Evolutionary conservation across 2,113 vertebrate genomes (phyloP).

Genomic region (Psilopsiagon aurifrons): DNA sequence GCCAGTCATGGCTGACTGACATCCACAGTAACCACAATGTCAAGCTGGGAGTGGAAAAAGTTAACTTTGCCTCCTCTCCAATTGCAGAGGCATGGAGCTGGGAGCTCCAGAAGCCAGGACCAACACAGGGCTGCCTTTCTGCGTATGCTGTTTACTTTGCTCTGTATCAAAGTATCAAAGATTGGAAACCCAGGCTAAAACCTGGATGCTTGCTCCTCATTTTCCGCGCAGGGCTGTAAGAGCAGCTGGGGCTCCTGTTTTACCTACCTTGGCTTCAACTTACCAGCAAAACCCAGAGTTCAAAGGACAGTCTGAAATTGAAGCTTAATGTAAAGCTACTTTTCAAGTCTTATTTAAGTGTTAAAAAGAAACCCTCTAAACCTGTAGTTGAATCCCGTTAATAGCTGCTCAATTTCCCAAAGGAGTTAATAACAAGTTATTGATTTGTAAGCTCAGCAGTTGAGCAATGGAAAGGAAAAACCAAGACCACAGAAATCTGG

Average conservation of each 20-base stretch:
- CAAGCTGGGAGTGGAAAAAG: neutral
- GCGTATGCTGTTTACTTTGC: neutral
- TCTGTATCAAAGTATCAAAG: neutral
- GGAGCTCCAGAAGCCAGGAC: neutral
- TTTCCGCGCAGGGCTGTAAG: neutral
- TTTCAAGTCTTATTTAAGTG: neutral
- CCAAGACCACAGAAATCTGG: neutral
- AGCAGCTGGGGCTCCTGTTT: neutral
- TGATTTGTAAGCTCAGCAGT: neutral
- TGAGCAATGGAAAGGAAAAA: neutral
- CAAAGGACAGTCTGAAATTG: neutral
- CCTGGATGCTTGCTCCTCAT: neutral
- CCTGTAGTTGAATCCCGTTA: neutral
- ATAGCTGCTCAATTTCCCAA: neutral
- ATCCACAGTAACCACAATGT: neutral
- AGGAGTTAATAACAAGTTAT: neutral
- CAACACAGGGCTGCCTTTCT: neutral
- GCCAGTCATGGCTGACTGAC: neutral
- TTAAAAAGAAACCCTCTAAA: neutral
- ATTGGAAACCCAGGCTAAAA: neutral
- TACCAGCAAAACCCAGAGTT: neutral
- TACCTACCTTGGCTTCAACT: neutral
- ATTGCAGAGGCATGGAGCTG: neutral
- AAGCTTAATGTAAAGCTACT: neutral
- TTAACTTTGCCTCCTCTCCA: neutral